Base-by-base conservation (phyloP, 2,888 invertebrate genomes). In the Erynnis tages region DNA sequence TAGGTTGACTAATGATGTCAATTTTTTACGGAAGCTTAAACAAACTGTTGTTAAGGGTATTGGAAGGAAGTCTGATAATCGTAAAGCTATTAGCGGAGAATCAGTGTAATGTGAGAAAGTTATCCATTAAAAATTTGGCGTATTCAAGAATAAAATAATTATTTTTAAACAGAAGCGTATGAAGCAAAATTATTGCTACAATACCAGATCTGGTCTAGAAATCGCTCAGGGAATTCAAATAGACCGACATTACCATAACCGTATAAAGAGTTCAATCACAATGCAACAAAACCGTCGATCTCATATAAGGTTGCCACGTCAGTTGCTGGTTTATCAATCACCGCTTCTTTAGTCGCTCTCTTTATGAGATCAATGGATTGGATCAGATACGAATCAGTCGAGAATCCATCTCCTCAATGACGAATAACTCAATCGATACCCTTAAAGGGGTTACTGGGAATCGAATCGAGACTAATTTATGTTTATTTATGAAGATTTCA, bases 1-100 rank as follows among this genome's bases (percentile, higher is more conserved):
- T 69, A 60, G 66, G 62, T 67, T 84, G 82, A 89, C 71, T 82
- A 82, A 88, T 88, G 88, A 81, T 80, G 53, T 56, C 47, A 63
- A 76, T 76, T 78, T n/a, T 76, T 60, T 69, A 76, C 65, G 72
- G 72, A 63, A 71, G 72, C 69, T 76, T 76, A 69, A 67, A 55
- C 56, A 65, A 66, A 66, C 65, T 62, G 54, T 65, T 61, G 32
- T 46, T 54, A 29, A 29, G 8, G 34, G 6, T 23, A 25, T 7
- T 37, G 30, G 16, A 35, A 19, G 17, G 46, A 27, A 44, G 43
- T 41, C 14, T n/a, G 14, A 6, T 25, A 13, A 35, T 35, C 13
- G 13, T 13, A 40, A 5, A 34, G 10, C 41, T 5, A 35, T 43
- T 34, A 34, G 17, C 10, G 16, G 30, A 14, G 8, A n/a, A 17